phyloP scores from a whole-genome alignment of 2,888 invertebrate genomes.

The Conistra vaccinii region DNA sequence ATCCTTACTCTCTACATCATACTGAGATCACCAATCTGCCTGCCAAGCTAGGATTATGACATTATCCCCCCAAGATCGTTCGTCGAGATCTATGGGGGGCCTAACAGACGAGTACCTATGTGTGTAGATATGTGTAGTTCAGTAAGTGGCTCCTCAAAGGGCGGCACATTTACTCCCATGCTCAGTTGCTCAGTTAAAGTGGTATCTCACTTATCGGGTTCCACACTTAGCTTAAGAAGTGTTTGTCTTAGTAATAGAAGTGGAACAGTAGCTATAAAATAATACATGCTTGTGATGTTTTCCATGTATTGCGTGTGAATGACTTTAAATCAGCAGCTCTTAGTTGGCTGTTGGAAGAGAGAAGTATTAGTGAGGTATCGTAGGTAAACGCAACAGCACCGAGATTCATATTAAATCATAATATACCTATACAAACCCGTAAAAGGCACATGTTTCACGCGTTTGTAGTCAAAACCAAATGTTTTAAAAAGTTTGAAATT shows the following conservation, averaged over 20 bases:
- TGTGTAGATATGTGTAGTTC: constrained; percentile 32
- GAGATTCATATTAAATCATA: background rate
- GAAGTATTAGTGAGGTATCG: too few relatives aligned
- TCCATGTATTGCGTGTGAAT: background rate
- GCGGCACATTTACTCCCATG: constrained; percentile 51
- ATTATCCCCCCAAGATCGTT: constrained; percentile 60
- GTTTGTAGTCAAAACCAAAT: background rate
- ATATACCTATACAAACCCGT: background rate
- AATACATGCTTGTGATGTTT: constrained; percentile 7
- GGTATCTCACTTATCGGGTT: constrained; percentile 57
- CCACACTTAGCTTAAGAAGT: constrained; percentile 48
- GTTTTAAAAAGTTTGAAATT: background rate
- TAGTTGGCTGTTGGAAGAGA: background rate
- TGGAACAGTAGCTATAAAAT: constrained; percentile 25
- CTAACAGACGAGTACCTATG: constrained; percentile 19
- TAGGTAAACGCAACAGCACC: background rate
- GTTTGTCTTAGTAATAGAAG: constrained; percentile 48
- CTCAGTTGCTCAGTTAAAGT: constrained; percentile 56
- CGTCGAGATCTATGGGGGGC: constrained; percentile 51
- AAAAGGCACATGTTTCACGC: background rate
- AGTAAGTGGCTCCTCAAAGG: constrained; percentile 60
- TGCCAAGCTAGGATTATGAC: constrained; percentile 64
- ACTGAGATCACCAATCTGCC: constrained; percentile 59
- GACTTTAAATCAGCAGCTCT: background rate
- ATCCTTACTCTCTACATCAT: constrained; percentile 49